Evolutionary conservation across 2,888 invertebrate species (phyloP).

Genomic region (Drosophila rellima): DNA sequence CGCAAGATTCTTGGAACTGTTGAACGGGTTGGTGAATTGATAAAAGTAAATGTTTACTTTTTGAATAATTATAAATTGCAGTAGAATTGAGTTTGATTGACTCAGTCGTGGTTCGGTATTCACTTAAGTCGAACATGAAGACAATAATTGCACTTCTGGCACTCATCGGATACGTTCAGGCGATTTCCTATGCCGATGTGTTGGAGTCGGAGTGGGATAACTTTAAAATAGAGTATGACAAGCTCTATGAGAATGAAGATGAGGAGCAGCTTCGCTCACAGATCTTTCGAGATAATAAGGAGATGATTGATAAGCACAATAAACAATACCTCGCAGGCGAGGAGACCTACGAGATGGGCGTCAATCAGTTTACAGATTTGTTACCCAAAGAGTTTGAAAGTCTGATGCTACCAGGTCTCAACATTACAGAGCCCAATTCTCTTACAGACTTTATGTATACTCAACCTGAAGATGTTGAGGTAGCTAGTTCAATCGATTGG

Average conservation of each 20-base stretch:
- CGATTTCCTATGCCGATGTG: constrained; percentile 8
- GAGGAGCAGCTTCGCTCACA: constrained; percentile 94
- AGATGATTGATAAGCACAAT: constrained; percentile 94
- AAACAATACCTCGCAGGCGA: constrained; percentile 89
- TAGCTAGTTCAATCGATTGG: constrained; percentile 93
- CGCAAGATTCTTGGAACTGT: background rate
- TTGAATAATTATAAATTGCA: constrained; percentile 17
- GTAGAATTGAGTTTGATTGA: background rate
- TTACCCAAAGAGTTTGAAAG: constrained; percentile 88
- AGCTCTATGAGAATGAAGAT: constrained; percentile 89
- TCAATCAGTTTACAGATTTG: constrained; percentile 95
- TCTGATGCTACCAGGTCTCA: constrained; percentile 79
- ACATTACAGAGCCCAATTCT: constrained; percentile 34
- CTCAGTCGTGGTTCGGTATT: constrained; percentile 7
- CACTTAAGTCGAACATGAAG: constrained; percentile 15
- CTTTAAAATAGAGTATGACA: constrained; percentile 87
- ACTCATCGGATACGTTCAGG: constrained; percentile 6
- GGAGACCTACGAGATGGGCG: constrained; percentile 88
- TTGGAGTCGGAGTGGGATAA: constrained; percentile 34
- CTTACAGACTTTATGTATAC: constrained; percentile 57
- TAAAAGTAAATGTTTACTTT: background rate
- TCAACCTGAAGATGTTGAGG: constrained; percentile 87
- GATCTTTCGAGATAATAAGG: constrained; percentile 94
- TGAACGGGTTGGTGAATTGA: background rate
- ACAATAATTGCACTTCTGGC: constrained; percentile 9